phyloP scores from a whole-genome alignment of 2,113 vertebrate genomes.

The Orientallactaga bullata region DNA sequence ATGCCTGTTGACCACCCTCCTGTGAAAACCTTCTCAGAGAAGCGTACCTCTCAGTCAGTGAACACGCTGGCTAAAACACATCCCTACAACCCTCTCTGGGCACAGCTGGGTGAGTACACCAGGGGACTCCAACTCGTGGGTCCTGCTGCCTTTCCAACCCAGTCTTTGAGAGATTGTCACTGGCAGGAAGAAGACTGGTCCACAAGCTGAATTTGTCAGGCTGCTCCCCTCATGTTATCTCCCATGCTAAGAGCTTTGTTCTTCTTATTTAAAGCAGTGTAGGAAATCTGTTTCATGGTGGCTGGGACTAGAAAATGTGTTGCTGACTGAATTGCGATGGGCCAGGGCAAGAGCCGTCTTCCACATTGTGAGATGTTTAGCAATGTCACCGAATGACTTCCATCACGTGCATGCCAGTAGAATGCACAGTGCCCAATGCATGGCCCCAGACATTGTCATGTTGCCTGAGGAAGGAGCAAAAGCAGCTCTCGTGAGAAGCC shows the following conservation, averaged over 20 bases:
- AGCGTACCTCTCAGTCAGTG: slow-evolving; percentile 90
- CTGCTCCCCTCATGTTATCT: rapidly evolving
- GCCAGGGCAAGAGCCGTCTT: not conserved
- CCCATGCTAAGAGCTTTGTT: not conserved
- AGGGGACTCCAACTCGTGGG: not conserved
- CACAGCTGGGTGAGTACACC: slow-evolving; percentile 91
- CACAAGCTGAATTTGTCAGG: not conserved
- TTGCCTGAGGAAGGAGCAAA: not conserved
- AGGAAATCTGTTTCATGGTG: not conserved
- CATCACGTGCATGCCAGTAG: not conserved
- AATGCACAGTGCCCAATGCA: not conserved
- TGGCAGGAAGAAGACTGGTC: not conserved
- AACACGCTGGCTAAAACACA: slow-evolving; percentile 92
- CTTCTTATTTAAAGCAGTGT: not conserved
- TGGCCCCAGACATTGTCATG: not conserved
- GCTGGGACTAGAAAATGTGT: not conserved
- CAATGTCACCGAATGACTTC: not conserved
- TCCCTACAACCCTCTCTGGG: slow-evolving; percentile 94
- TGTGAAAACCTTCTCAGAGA: slow-evolving; percentile 90
- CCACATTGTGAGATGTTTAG: not conserved
- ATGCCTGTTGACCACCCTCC: slow-evolving; percentile 93
- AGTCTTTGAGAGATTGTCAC: not conserved
- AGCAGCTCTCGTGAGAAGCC: not conserved
- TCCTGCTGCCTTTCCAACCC: not conserved
- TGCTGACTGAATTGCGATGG: not conserved